Evolutionary conservation across 92 coral and sea anemone species (phyloP).

Genomic region (Heteractis magnifica): DNA sequence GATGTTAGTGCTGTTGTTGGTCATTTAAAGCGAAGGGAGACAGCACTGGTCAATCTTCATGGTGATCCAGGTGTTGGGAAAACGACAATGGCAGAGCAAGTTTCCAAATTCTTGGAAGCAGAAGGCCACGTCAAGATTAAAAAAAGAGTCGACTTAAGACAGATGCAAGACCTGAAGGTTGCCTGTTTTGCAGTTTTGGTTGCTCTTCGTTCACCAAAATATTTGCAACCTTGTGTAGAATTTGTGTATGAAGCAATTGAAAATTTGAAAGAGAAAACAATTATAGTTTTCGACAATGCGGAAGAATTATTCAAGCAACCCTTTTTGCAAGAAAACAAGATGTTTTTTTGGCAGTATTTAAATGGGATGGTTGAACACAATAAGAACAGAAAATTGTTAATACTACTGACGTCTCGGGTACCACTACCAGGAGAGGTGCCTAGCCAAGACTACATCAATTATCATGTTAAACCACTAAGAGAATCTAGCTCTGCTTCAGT

Average conservation of each 20-base stretch:
- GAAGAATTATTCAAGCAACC: background rate
- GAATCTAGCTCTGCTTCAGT: slow-evolving; percentile 25
- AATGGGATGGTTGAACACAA: slow-evolving; percentile 16
- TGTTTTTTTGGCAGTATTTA: background rate
- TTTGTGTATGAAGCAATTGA: slow-evolving; percentile 24
- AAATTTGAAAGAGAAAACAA: slow-evolving; percentile 9
- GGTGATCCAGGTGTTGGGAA: slow-evolving; percentile 70
- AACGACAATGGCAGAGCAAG: slow-evolving; percentile 52
- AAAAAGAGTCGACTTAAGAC: slow-evolving; percentile 39
- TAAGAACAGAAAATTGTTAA: slow-evolving; percentile 23
- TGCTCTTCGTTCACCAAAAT: slow-evolving; percentile 11
- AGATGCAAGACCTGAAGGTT: slow-evolving; percentile 11
- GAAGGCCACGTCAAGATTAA: slow-evolving; percentile 3
- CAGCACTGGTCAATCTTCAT: slow-evolving; percentile 17
- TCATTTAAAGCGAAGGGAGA: background rate
- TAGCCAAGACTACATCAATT: slow-evolving; percentile 7
- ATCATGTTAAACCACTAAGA: slow-evolving; percentile 45
- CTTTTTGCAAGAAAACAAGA: background rate
- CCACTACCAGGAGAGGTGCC: slow-evolving; percentile 25
- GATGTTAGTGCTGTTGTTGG: background rate
- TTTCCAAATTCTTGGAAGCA: slow-evolving; percentile 4
- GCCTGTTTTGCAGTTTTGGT: slow-evolving; percentile 32
- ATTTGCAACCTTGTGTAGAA: slow-evolving; percentile 1
- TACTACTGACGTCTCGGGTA: slow-evolving; percentile 52
- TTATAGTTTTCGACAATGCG: slow-evolving; percentile 21